These are phyloP conservation scores for Lissocephala sabroskyi DNA, from an alignment of 2,888 invertebrate species.

Conservation along the genomic window DNA sequence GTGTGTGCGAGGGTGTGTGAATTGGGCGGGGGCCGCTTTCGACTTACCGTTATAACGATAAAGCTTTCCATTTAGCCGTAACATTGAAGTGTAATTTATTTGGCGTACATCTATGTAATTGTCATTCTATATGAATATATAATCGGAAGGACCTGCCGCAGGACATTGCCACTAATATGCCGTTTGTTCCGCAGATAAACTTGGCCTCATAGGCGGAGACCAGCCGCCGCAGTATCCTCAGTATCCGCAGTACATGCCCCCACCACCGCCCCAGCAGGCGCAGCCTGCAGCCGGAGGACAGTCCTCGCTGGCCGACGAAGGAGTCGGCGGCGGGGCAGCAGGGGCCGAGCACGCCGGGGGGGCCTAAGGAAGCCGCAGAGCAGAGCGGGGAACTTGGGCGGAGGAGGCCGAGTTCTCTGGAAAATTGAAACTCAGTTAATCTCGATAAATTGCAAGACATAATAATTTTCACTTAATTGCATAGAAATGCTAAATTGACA, in stretches of 20 bases:
- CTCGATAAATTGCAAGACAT: constrained; percentile 10
- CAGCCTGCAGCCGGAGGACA: constrained; percentile 75
- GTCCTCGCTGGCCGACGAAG: constrained; percentile 62
- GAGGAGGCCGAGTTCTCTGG: constrained; percentile 27
- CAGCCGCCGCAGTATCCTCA: constrained; percentile 71
- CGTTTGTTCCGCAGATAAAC: constrained; percentile 70
- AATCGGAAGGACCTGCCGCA: too few relatives aligned
- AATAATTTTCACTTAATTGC: constrained; percentile 31
- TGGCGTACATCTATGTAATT: constrained; percentile 47
- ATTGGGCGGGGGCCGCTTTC: too few relatives aligned
- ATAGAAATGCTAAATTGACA: too few relatives aligned
- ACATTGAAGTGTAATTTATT: constrained; percentile 43
- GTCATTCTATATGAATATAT: constrained; percentile 29
- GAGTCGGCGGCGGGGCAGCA: constrained; percentile 36
- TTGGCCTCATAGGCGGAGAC: constrained; percentile 70
- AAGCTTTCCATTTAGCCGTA: too few relatives aligned
- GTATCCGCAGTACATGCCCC: constrained; percentile 73
- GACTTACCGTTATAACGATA: too few relatives aligned
- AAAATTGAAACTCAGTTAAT: constrained; percentile 20
- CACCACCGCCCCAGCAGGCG: constrained; percentile 74
- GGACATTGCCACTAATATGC: constrained; percentile 2
- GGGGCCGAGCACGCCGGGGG: constrained; percentile 43
- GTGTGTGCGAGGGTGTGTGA: too few relatives aligned
- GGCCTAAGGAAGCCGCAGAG: too few relatives aligned
- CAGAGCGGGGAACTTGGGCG: too few relatives aligned